Conservation (phyloP, 2,797 vertebrate genomes). For the Pyrocephalus nanus region DNA sequence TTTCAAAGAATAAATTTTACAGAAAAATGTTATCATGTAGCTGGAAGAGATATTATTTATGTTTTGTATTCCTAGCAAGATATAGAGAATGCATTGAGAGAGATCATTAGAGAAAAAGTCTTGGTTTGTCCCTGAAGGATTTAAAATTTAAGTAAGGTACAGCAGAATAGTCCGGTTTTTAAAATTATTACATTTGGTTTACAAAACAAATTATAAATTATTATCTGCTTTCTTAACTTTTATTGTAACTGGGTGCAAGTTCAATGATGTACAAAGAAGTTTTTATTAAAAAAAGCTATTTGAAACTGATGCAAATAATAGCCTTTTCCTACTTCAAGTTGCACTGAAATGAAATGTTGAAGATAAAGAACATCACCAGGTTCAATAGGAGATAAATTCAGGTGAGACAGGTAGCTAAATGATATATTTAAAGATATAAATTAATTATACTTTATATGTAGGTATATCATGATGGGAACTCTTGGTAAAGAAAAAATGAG, state of each 20-base stretch:
- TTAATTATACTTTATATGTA: background rate
- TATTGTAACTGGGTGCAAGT: background rate
- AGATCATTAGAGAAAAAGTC: background rate
- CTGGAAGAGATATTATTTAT: background rate
- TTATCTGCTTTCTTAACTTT: background rate
- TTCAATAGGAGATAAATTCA: background rate
- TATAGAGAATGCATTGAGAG: background rate
- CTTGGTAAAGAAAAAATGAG: background rate
- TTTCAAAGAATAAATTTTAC: conserved; percentile 21
- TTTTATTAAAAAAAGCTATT: background rate
- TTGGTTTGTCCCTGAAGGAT: background rate
- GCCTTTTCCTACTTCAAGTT: background rate
- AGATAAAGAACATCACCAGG: background rate
- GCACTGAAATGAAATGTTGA: background rate
- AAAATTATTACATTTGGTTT: background rate
- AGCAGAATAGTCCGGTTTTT: background rate
- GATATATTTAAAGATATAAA: background rate
- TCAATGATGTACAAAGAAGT: background rate
- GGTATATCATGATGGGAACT: background rate
- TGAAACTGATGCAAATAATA: background rate
- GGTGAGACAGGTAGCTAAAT: background rate
- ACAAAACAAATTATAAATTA: background rate
- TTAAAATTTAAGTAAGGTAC: background rate
- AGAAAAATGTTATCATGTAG: background rate
- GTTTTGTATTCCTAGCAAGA: background rate